Evolutionary conservation across 2,888 invertebrate genomes (phyloP), one percentile per base, ranked within the genome.

Genomic region (Ariolimax columbianus): DNA sequence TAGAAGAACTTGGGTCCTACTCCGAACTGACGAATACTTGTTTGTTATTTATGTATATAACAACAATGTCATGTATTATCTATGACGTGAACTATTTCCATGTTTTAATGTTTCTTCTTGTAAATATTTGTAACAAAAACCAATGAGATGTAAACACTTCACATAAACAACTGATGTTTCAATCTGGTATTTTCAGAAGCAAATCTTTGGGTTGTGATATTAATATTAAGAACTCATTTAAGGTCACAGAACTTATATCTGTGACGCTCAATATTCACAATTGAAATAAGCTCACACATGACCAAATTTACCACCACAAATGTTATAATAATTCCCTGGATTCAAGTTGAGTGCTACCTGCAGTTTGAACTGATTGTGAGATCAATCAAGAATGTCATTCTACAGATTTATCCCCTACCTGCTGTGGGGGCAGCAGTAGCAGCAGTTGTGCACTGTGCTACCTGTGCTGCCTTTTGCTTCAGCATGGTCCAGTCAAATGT

Each of bases 401-500:
- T 38, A 43, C 9, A 38, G 38, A 33, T 38, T 85, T 66, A 88
- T 47, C 87, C 87, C 70, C 90, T 88, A 19, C 89, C 90, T 40
- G 90, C 90, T 38, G 89, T 90, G 68, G 91, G 89, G 33, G 88
- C 89, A 83, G 89, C n/a, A 68, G 68, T 33, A 36, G 70, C 87
- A 70, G 89, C 89, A 73, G 89, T 89, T 55, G 89, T 88, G 73
- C 89, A 89, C 86, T 91, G 91, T 47, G 91, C 91, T 63, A 91
- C 91, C 66, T 89, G 89, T 78, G 96, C 96, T 83, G 96, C 96
- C 93, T 98, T 98, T 95, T 99, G 99, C 94, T 99, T 98, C 94
- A 99, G 96, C 97, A 99, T 97, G 93, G 99, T 99, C 99, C 99
- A 99, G 95, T 99, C 99, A 95, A 99, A 99, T 93, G 97, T 97